A percentile compares a stretch with the other conserved stretches of the same genome.
These are phyloP conservation scores for Rhadinocentrus ornatus DNA, from an alignment of 2,797 vertebrate genomes.

Conservation along the genomic window DNA sequence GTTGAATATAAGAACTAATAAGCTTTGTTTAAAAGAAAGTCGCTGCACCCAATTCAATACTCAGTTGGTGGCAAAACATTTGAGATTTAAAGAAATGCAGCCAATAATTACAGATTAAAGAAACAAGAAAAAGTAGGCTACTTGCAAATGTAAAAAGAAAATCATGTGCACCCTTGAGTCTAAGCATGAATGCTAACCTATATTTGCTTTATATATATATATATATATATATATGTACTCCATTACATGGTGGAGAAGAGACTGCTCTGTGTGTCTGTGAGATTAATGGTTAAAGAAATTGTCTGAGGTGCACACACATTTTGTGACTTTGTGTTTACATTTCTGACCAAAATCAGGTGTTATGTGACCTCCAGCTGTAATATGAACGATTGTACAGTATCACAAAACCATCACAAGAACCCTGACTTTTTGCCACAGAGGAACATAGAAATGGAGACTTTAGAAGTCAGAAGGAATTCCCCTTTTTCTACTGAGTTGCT, in stretches of 20 bases:
- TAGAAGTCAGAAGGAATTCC: not conserved
- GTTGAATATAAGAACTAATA: not conserved
- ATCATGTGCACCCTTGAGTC: not conserved
- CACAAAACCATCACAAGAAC: constrained; percentile 55
- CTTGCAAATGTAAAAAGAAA: constrained; percentile 1
- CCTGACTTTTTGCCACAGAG: constrained; percentile 41
- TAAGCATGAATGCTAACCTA: not conserved
- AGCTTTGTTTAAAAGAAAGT: not conserved
- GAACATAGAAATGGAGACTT: constrained; percentile 25
- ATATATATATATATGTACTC: not conserved
- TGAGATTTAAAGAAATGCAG: not conserved
- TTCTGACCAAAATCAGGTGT: constrained; percentile 60
- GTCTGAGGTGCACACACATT: constrained; percentile 11
- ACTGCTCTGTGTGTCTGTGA: too few relatives aligned
- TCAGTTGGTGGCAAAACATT: not conserved
- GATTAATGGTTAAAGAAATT: too few relatives aligned
- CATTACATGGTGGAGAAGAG: too few relatives aligned
- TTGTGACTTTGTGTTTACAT: constrained; percentile 41
- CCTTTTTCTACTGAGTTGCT: not conserved
- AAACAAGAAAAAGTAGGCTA: not conserved
- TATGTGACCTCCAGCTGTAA: constrained; percentile 57
- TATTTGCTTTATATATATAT: not conserved
- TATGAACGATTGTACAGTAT: constrained; percentile 75
- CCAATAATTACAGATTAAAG: not conserved
- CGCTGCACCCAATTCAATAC: not conserved